Evolutionary conservation across 2,888 invertebrate genomes (phyloP).

Genomic region (Hydrotaea diabolus): DNA sequence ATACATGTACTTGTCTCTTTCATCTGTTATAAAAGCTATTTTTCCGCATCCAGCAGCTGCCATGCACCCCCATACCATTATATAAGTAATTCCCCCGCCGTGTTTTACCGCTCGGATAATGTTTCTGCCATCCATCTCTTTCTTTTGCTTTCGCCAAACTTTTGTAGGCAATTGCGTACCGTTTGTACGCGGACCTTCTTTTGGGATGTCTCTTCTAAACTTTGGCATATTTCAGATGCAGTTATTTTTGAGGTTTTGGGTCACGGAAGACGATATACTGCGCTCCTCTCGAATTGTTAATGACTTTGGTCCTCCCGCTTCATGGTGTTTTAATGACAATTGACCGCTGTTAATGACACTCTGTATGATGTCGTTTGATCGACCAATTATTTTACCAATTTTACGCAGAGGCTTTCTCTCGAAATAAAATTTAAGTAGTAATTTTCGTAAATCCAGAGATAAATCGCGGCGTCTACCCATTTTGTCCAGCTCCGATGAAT

Average conservation of each 20-base stretch:
- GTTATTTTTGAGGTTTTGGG: neutral
- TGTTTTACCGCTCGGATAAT: neutral
- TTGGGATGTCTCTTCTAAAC: constrained; percentile 2
- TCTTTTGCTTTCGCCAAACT: neutral
- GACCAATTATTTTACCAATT: constrained; percentile 13
- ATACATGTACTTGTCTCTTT: too few relatives aligned
- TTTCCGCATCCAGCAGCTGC: too few relatives aligned
- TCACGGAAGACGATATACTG: neutral
- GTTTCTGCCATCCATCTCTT: neutral
- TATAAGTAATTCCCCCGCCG: neutral
- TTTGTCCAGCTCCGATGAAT: neutral
- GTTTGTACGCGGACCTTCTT: neutral
- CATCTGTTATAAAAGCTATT: too few relatives aligned
- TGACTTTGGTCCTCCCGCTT: neutral
- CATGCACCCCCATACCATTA: too few relatives aligned
- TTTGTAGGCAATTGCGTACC: neutral
- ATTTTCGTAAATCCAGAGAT: constrained; percentile 4
- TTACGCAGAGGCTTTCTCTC: neutral
- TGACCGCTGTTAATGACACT: neutral
- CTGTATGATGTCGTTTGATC: neutral
- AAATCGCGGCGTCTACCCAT: constrained; percentile 1
- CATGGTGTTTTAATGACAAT: neutral
- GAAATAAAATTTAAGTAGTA: neutral
- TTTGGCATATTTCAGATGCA: neutral
- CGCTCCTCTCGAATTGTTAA: constrained; percentile 1